A percentile compares a stretch with the other conserved stretches of the same genome.
Evolutionary conservation across 2,888 invertebrate genomes (phyloP).

Genomic region (Galerucella calmariensis): DNA sequence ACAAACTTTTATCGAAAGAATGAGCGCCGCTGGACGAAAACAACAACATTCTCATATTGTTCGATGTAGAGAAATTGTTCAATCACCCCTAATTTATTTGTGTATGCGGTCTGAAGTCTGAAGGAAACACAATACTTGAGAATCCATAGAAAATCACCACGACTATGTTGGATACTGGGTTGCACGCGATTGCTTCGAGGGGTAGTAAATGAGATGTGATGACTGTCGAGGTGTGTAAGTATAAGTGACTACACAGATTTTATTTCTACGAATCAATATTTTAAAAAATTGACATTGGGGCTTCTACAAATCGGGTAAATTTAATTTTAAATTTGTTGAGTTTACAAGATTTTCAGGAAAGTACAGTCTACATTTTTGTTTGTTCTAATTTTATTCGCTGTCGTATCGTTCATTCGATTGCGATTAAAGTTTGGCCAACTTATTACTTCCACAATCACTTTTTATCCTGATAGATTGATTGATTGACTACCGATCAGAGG

Average conservation of each 20-base stretch:
- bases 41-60: constrained; percentile 36
- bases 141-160: constrained; percentile 49
- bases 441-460: too few species aligned
- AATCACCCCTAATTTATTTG: constrained; percentile 43
- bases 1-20: not conserved
- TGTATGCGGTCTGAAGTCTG: constrained; percentile 42
- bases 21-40: constrained; percentile 26
- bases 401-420: too few species aligned
- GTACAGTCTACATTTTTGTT: too few species aligned
- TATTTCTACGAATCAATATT: constrained; percentile 4
- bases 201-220: constrained; percentile 22
- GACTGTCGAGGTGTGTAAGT: constrained; percentile 7
- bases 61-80: constrained; percentile 45
- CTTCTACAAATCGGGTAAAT: not conserved
- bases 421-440: too few species aligned
- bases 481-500: too few species aligned
- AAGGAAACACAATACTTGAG: constrained; percentile 49
- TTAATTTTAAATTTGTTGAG: not conserved
- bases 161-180: constrained; percentile 40
- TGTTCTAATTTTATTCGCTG: too few species aligned
- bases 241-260: constrained; percentile 11
- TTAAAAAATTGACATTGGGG: not conserved
- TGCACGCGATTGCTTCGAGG: constrained; percentile 45
- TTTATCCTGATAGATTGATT: too few species aligned
- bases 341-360: too few species aligned